Evolutionary conservation across 2,797 vertebrate genomes (phyloP).

Genomic region (Rhynchotus rufescens): DNA sequence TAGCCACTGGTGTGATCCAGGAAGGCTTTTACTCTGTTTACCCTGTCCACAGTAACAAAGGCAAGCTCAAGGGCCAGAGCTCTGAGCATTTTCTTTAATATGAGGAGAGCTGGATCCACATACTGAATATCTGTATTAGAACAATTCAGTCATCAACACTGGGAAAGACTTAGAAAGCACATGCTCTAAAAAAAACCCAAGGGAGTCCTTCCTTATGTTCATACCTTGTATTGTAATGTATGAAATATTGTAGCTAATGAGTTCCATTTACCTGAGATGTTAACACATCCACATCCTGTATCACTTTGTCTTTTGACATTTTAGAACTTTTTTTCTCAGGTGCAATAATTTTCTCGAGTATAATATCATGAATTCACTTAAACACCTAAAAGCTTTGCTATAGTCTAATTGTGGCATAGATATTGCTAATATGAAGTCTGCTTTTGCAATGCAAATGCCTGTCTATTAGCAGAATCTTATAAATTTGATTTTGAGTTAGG

Average conservation of each 20-base stretch:
- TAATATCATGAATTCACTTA: slow-evolving; percentile 44
- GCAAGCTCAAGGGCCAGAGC: not conserved
- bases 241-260: slow-evolving; percentile 69
- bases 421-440: not conserved
- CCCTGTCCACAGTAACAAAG: not conserved
- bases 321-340: slow-evolving; percentile 21
- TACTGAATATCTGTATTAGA: not conserved
- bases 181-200: not conserved
- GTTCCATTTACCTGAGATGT: slow-evolving; percentile 48
- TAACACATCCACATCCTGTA: slow-evolving; percentile 68
- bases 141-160: not conserved
- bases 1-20: fast-evolving
- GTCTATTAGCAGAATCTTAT: slow-evolving; percentile 49
- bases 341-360: slow-evolving; percentile 30
- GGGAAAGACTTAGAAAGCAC: not conserved
- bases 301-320: slow-evolving; percentile 53
- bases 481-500: slow-evolving; percentile 47
- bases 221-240: slow-evolving; percentile 39
- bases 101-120: not conserved
- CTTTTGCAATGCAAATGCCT: slow-evolving; percentile 66
- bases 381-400: slow-evolving; percentile 46
- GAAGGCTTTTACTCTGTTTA: not conserved
- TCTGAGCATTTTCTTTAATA: not conserved
- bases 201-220: slow-evolving; percentile 49
- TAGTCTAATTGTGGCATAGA: slow-evolving; percentile 38